phyloP scores from a whole-genome alignment of 2,113 vertebrate species.

The Seriola dumerili region DNA sequence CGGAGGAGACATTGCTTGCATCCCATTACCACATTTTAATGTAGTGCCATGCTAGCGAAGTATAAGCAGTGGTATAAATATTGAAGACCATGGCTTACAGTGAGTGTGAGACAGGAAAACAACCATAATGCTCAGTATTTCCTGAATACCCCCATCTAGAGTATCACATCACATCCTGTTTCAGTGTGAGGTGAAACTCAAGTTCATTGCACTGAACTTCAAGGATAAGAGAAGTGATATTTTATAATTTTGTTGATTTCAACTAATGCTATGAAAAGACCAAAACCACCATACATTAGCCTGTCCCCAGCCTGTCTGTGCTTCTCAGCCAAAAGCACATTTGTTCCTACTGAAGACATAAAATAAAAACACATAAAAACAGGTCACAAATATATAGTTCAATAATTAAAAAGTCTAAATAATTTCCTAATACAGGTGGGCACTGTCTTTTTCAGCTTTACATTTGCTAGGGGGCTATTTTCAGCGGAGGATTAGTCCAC shows the following conservation, averaged over 20 bases:
- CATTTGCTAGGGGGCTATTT: background rate
- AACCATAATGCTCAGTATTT: constrained; percentile 2
- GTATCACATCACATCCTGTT: constrained; percentile 23
- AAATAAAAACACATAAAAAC: background rate
- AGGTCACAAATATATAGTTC: background rate
- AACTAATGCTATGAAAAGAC: background rate
- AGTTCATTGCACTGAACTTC: background rate
- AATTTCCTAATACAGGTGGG: background rate
- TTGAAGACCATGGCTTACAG: background rate
- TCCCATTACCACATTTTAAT: background rate
- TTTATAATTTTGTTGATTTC: background rate
- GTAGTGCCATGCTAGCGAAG: background rate
- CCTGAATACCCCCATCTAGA: constrained; percentile 20
- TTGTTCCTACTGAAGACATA: background rate
- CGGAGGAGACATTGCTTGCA: background rate
- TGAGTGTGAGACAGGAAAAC: background rate
- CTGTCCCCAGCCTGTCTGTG: background rate
- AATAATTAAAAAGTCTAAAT: background rate
- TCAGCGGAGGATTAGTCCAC: background rate
- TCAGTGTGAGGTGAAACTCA: background rate
- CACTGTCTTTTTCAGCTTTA: background rate
- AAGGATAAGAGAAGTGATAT: constrained; percentile 1
- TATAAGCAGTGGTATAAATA: background rate
- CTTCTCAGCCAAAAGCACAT: background rate
- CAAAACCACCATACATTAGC: background rate